phyloP scores from a whole-genome alignment of 1,140 invertebrate species.

The Drosophila grimshawi region DNA sequence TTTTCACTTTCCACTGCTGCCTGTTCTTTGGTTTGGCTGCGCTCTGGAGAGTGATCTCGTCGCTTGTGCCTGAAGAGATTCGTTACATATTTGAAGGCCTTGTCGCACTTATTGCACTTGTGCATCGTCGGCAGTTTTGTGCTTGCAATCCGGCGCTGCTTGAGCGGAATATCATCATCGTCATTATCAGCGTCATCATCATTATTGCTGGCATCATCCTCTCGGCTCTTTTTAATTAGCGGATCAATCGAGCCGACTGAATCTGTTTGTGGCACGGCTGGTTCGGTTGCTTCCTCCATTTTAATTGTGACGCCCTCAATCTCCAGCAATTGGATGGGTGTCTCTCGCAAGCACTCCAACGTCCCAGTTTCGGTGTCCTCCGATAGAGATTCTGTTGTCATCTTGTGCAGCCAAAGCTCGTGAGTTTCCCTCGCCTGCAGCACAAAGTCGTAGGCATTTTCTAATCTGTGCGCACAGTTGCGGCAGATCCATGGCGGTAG shows the following conservation, averaged over 20 bases:
- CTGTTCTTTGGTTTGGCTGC: neutral
- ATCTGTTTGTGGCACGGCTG: neutral
- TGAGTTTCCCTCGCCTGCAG: slow-evolving; percentile 52
- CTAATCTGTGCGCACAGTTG: slow-evolving; percentile 49
- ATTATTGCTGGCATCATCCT: slow-evolving; percentile 16
- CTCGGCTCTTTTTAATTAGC: slow-evolving; percentile 41
- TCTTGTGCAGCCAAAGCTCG: slow-evolving; percentile 46
- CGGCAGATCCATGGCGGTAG: slow-evolving; percentile 62
- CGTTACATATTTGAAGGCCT: slow-evolving; percentile 57
- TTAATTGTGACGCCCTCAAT: slow-evolving; percentile 65
- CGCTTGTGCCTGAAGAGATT: slow-evolving; percentile 65
- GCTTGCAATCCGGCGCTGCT: slow-evolving; percentile 34
- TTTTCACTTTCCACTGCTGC: neutral
- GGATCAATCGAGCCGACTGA: slow-evolving; percentile 38
- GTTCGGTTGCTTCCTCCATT: slow-evolving; percentile 49
- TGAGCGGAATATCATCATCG: slow-evolving; percentile 57
- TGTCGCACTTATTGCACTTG: slow-evolving; percentile 54
- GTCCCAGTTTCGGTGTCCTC: slow-evolving; percentile 13
- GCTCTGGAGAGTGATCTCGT: slow-evolving; percentile 26
- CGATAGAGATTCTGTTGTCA: neutral
- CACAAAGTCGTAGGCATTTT: slow-evolving; percentile 63
- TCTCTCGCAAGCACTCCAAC: slow-evolving; percentile 55
- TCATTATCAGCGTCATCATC: slow-evolving; percentile 58
- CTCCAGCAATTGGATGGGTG: slow-evolving; percentile 62
- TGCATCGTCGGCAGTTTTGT: slow-evolving; percentile 19